Base-by-base conservation (phyloP, 2,113 vertebrate genomes). In the Spermophilus dauricus region DNA sequence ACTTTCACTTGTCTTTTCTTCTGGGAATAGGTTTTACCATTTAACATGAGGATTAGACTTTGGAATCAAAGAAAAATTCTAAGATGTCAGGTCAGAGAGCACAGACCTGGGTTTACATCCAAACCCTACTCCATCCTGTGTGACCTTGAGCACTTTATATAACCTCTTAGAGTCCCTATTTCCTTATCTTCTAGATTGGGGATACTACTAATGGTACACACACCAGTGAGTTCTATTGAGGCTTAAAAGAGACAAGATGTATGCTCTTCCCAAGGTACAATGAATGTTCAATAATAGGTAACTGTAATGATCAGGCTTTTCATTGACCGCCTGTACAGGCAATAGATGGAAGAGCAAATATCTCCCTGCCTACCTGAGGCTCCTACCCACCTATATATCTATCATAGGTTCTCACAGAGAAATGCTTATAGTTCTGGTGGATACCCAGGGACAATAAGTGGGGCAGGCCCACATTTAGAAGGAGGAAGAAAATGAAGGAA, bases 221-320 rank as follows among this genome's bases (percentile, higher is more conserved):
- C 13, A 75, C 51, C 56, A 53, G 11, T 65, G 22, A 26, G 16
- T 91, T 88, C 82, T 72, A 37, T 70, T 56, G 51, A 56, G 58
- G 63, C 58, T 91, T 53, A 45, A 92, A 86, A 88, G 34, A 95
- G 28, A 94, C 7, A 72, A 84, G 58, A 88, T 28, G 61, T 30
- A 32, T 72, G 37, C 34, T 30, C 45, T 95, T 90, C 30, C 53
- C 48, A 51, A 53, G 26, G n/a, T 30, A 72, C 18, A 13, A 37
- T 48, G 37, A 92, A 58, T 42, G 88, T 51, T 75, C 28, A 58
- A 0, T 89, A 84, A 45, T 42, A 42, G 45, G 39, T 37, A 80
- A 69, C 10, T 80, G 32, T 61, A 84, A 58, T n/a, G 39, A 63
- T 91, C 24, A 86, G 48, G 37, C 18, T 89, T 85, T 81, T 61